These are phyloP conservation scores for Oscheius sp. DNA, from an alignment of 2,888 invertebrate species.

Conservation along the genomic window DNA sequence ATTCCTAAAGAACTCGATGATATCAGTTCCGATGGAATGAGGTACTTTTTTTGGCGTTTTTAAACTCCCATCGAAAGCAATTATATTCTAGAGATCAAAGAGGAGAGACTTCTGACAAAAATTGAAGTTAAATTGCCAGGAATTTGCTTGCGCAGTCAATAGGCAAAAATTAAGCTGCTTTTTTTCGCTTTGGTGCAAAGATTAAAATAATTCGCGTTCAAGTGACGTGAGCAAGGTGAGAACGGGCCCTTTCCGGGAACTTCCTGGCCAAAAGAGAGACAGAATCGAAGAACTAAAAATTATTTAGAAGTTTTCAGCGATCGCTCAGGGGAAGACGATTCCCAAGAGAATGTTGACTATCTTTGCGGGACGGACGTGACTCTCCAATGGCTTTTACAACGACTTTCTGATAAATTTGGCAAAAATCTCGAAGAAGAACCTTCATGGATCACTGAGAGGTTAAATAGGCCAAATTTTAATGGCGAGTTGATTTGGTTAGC, in stretches of 20 bases:
- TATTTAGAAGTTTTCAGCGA: conserved; percentile 33
- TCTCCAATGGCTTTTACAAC: conserved; percentile 61
- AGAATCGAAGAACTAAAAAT: neutral
- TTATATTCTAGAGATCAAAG: no score
- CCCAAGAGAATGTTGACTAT: conserved; percentile 38
- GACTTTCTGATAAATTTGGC: conserved; percentile 53
- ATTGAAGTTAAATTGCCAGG: no score
- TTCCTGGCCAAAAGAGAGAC: no score
- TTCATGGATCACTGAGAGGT: conserved; percentile 64
- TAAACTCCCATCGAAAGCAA: neutral
- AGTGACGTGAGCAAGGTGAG: neutral
- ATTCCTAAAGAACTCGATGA: conserved; percentile 49
- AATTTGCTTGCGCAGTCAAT: no score
- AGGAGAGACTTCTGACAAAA: no score
- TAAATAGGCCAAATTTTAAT: conserved; percentile 55
- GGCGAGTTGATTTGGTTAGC: conserved; percentile 20
- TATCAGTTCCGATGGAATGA: conserved; percentile 47
- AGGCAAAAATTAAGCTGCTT: no score
- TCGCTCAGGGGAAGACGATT: conserved; percentile 35
- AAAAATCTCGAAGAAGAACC: conserved; percentile 55
- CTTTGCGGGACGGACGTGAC: conserved; percentile 61
- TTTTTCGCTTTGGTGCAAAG: no score
- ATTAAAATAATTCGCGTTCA: no score
- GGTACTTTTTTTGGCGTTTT: conserved; percentile 22
- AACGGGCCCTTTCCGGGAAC: neutral